Base-by-base conservation (phyloP, 2,888 invertebrate species). In the Sesia apiformis region DNA sequence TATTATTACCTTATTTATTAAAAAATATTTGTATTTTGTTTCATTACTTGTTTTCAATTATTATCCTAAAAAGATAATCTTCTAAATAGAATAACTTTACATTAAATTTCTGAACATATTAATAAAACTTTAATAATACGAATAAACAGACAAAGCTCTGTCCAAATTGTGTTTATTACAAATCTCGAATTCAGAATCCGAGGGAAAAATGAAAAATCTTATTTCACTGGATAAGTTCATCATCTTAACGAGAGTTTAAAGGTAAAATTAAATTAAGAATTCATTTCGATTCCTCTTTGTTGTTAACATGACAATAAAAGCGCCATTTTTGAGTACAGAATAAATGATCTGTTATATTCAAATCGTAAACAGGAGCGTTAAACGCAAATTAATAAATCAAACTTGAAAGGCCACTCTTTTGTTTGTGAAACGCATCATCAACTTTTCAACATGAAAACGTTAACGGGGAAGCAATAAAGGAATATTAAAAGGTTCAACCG, bases 401-500 rank as follows among this genome's bases (percentile, higher is more conserved):
- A 58, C 60, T 56, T 54, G 52, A 49, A 41, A 57, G 51, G 56
- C 58, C 59, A 63, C 60, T 62, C 62, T 63, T 57, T 50, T 50
- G 50, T 4, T 4, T 8, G 39, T 4, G 59, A 56, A 56, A 54
- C 42, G 57, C 53, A 59, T 57, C 56, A 54, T 54, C 55, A 57
- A 57, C 53, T 55, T 42, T 42, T 50, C 39, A 38, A 39, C 40
- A 46, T 52, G 58, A 56, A 58, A 50, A 56, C 60, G 61, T 61
- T 62, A 64, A 59, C 61, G 55, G 56, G 58, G 63, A 67, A 70
- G 64, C 63, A 69, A 68, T 69, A 68, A 69, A 63, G 57, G 63
- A 58, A 61, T 63, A 66, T 64, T 67, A 62, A 46, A 57, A 58
- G 58, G 54, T 60, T 49, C 57, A 50, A 50, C 50, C 55, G 40